These are phyloP conservation scores for Heliangelus exortis DNA, from an alignment of 2,797 vertebrate species.

Conservation along the genomic window DNA sequence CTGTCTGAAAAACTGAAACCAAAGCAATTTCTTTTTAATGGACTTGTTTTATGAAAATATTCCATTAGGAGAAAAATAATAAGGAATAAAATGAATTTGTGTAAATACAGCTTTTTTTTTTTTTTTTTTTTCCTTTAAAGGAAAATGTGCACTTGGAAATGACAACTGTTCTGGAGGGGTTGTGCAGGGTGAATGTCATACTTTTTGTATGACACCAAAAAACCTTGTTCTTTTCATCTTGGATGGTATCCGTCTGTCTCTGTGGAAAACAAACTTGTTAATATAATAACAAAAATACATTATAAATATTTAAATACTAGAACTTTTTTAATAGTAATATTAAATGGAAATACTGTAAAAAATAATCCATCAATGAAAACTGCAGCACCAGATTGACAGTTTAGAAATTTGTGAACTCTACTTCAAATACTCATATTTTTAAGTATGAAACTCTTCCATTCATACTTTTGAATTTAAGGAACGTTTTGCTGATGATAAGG, in stretches of 20 bases:
- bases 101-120: not conserved
- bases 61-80: not conserved
- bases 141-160: not conserved
- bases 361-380: not conserved
- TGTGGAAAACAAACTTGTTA: not conserved
- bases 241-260: not conserved
- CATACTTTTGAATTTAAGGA: not conserved
- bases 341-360: not conserved
- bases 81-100: not conserved
- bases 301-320: not conserved
- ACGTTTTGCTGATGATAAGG: not conserved
- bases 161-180: not conserved
- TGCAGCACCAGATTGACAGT: not conserved
- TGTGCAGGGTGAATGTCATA: rapidly evolving
- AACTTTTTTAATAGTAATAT: not conserved
- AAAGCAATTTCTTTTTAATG: not conserved
- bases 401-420: not conserved
- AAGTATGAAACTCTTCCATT: not conserved
- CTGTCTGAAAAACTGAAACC: not conserved
- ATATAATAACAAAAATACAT: not conserved
- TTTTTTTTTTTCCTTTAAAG: not conserved
- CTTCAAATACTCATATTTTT: not conserved
- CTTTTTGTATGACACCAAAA: not conserved
- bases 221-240: not conserved
- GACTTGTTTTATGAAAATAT: not conserved